Percentiles rank a stretch among this genome's conserved stretches.
phyloP scores from a whole-genome alignment of 2,797 vertebrate species.

The Bovichtus variegatus region DNA sequence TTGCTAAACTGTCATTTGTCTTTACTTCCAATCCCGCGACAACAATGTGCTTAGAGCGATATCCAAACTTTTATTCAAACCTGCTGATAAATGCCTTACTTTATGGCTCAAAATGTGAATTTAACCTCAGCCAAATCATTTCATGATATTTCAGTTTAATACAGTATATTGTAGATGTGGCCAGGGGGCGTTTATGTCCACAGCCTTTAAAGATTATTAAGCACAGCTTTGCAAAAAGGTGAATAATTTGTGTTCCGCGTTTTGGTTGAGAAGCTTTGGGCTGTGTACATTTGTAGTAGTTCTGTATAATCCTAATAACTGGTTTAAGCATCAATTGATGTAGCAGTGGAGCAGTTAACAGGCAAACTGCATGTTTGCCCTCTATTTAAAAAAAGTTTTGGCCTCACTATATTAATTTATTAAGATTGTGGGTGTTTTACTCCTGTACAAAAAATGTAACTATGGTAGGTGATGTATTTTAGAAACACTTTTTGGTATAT shows the following conservation, averaged over 20 bases:
- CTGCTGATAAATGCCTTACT: background rate
- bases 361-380: background rate
- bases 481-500: no score
- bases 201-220: conserved; percentile 27
- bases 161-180: background rate
- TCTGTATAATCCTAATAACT: conserved; percentile 14
- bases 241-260: conserved; percentile 19
- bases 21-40: background rate
- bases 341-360: background rate
- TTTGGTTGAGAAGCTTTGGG: conserved; percentile 19
- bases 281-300: conserved; percentile 1
- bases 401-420: background rate
- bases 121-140: conserved; percentile 3
- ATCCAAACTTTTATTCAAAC: no score
- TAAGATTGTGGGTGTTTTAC: background rate
- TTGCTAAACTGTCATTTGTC: background rate
- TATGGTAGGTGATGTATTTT: no score
- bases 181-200: background rate
- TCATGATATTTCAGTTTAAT: conserved; percentile 7
- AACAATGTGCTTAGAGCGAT: background rate
- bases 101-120: background rate
- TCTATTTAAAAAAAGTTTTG: background rate
- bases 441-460: background rate
- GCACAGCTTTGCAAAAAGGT: conserved; percentile 19
- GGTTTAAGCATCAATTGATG: background rate